Evolutionary conservation across 2,888 invertebrate species (phyloP).

Genomic region (Pasiphila rectangulata): DNA sequence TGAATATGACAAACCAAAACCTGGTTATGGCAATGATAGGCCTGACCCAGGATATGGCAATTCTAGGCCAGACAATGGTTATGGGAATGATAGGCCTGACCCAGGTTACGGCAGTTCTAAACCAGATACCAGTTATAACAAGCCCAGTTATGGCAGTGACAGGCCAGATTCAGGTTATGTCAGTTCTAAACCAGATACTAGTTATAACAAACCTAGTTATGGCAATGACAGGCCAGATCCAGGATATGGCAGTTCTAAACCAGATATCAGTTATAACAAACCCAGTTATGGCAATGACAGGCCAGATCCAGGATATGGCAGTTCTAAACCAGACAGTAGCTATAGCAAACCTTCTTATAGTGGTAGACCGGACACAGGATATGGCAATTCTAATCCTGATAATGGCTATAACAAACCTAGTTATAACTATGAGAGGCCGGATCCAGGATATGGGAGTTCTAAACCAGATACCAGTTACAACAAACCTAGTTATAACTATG

Average conservation of each 20-base stretch:
- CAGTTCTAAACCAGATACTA: slow-evolving; percentile 16
- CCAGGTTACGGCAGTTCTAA: slow-evolving; percentile 18
- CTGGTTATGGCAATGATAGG: slow-evolving; percentile 23
- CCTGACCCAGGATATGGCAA: slow-evolving; percentile 20
- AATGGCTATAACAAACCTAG: slow-evolving; percentile 17
- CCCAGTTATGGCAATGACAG: slow-evolving; percentile 15
- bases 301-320: slow-evolving; percentile 21
- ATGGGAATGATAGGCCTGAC: slow-evolving; percentile 11
- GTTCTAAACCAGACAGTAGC: slow-evolving; percentile 10
- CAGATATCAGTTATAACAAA: slow-evolving; percentile 3
- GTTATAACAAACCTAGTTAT: slow-evolving; percentile 9
- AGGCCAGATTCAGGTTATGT: slow-evolving; percentile 19
- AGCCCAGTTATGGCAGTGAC: slow-evolving; percentile 23
- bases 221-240: slow-evolving; percentile 5
- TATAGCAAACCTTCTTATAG: slow-evolving; percentile 21
- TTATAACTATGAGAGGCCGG: slow-evolving; percentile 20
- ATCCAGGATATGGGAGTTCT: slow-evolving; percentile 17
- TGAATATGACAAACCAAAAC: slow-evolving; percentile 14
- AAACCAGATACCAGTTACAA: slow-evolving; percentile 16
- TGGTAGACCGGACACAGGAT: slow-evolving; percentile 16
- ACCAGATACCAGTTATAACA: slow-evolving; percentile 10
- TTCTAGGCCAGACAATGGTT: slow-evolving; percentile 10
- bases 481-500: slow-evolving; percentile 13
- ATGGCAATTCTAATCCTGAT: slow-evolving; percentile 15
- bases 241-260: slow-evolving; percentile 2